A percentile compares a stretch with the other conserved stretches of the same genome.
These are phyloP conservation scores for Nerophis ophidion DNA, from an alignment of 2,113 vertebrate genomes.

Conservation along the genomic window DNA sequence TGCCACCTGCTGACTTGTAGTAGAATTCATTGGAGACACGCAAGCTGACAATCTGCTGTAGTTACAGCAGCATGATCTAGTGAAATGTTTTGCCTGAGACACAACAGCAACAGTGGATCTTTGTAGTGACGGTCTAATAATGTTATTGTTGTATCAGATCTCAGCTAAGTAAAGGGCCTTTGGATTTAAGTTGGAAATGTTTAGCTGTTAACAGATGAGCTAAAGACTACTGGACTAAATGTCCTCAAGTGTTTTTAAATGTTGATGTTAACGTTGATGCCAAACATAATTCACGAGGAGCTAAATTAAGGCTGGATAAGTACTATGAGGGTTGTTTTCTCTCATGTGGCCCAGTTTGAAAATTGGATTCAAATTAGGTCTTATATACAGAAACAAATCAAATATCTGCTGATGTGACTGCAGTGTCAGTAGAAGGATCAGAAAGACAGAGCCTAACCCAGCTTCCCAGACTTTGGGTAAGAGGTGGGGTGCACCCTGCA, in stretches of 20 bases:
- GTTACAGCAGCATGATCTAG: not conserved
- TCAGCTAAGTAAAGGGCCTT: slow-evolving; percentile 4
- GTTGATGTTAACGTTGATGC: not conserved
- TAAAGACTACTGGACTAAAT: not conserved
- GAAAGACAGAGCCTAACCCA: too few relatives aligned
- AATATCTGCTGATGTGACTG: not conserved
- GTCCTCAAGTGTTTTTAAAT: not conserved
- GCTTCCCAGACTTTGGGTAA: too few relatives aligned
- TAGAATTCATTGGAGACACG: not conserved
- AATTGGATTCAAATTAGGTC: not conserved
- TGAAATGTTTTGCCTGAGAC: not conserved
- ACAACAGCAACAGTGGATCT: slow-evolving; percentile 4
- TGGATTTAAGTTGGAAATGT: not conserved
- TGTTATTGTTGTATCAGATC: slow-evolving; percentile 9
- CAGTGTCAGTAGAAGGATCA: too few relatives aligned
- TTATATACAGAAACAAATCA: not conserved
- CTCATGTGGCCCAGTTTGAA: not conserved
- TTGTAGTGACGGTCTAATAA: not conserved
- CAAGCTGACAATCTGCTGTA: not conserved
- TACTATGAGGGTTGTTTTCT: not conserved
- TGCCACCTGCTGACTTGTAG: not conserved
- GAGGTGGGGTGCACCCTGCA: too few relatives aligned
- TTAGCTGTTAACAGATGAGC: slow-evolving; percentile 1
- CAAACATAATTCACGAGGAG: slow-evolving; percentile 6
- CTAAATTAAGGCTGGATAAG: not conserved